Evolutionary conservation across 2,113 vertebrate species (phyloP).

Genomic region (Serilophus lunatus): DNA sequence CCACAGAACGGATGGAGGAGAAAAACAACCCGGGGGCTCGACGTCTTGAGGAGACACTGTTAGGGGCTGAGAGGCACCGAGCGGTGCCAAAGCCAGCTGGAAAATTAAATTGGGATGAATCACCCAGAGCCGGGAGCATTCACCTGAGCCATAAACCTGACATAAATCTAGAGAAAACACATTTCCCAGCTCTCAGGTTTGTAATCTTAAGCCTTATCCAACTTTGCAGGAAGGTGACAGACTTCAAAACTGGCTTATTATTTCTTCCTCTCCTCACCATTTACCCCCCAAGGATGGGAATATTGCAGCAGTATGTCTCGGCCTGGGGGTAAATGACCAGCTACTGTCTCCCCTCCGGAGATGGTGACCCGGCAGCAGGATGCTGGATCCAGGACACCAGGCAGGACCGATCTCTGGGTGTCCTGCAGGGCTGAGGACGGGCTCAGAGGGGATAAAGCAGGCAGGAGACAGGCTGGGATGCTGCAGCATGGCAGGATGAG

Average conservation of each 20-base stretch:
- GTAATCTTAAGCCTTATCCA: neutral
- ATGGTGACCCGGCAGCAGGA: neutral
- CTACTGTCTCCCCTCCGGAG: neutral
- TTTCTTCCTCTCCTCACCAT: neutral
- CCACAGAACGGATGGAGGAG: neutral
- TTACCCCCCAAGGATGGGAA: neutral
- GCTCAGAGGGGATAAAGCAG: neutral
- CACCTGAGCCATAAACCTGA: conserved; percentile 7
- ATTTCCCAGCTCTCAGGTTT: neutral
- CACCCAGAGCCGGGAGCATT: neutral
- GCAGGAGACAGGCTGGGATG: neutral
- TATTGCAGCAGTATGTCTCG: neutral
- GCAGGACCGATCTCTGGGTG: neutral
- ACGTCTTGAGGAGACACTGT: neutral
- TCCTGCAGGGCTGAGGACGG: neutral
- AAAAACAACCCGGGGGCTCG: conserved; percentile 2
- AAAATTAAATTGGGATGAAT: conserved; percentile 34
- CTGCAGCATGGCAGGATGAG: neutral
- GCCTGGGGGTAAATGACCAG: neutral
- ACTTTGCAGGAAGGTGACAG: neutral
- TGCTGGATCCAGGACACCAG: neutral
- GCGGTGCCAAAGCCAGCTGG: neutral
- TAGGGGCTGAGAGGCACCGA: neutral
- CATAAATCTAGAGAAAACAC: neutral
- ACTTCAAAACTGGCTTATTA: neutral